phyloP scores from a whole-genome alignment of 92 coral and sea anemone species.

The Plumapathes pennacea region DNA sequence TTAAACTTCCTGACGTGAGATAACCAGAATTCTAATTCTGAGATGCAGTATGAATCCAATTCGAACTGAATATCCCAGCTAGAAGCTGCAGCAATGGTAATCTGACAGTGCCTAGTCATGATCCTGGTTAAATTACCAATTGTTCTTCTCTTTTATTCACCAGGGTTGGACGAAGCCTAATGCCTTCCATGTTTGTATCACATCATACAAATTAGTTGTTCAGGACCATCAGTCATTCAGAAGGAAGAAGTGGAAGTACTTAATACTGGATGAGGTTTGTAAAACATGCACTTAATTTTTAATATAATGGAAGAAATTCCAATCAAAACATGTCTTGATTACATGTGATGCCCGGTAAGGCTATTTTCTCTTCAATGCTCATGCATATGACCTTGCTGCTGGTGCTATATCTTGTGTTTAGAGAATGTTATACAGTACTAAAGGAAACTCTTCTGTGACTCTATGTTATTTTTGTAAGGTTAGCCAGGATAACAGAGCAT shows the following conservation, averaged over 20 bases:
- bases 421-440: not conserved
- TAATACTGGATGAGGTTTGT: conserved; percentile 90
- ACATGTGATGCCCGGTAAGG: too few relatives aligned
- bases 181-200: conserved; percentile 97
- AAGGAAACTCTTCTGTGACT: not conserved
- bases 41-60: conserved; percentile 19
- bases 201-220: conserved; percentile 94
- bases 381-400: too few relatives aligned
- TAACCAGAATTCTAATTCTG: conserved; percentile 18
- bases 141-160: too few relatives aligned
- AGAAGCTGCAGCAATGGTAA: conserved; percentile 28
- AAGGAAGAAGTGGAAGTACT: conserved; percentile 97
- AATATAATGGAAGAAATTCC: too few relatives aligned
- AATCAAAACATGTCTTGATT: too few relatives aligned
- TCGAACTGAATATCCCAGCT: conserved; percentile 13
- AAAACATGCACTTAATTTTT: too few relatives aligned
- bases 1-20: conserved; percentile 1
- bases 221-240: conserved; percentile 98
- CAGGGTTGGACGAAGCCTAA: conserved; percentile 99
- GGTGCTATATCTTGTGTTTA: too few relatives aligned
- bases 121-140: conserved; percentile 21
- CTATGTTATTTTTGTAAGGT: too few relatives aligned
- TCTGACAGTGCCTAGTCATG: conserved; percentile 35
- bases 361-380: too few relatives aligned
- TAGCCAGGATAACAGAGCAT: too few relatives aligned